phyloP scores from a whole-genome alignment of 2,113 vertebrate species.

The Hylia prasina region DNA sequence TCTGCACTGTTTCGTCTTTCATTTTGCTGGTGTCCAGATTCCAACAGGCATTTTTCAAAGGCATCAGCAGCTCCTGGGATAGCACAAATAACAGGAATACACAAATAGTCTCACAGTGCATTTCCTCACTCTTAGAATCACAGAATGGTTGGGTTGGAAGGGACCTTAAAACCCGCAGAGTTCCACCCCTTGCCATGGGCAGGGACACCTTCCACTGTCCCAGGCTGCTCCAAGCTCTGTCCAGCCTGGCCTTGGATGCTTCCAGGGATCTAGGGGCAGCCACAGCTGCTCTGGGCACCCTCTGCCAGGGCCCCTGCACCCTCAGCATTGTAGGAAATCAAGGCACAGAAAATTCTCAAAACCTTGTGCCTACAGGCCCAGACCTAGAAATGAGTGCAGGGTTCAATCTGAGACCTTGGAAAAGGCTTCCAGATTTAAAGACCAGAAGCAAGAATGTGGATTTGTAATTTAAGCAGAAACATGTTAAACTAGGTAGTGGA shows the following conservation, averaged over 20 bases:
- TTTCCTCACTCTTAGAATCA: background rate
- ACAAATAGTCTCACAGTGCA: accelerated
- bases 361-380: background rate
- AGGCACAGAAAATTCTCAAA: background rate
- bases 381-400: background rate
- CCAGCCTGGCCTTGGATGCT: background rate
- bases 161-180: accelerated
- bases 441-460: background rate
- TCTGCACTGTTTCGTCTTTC: background rate
- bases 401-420: background rate
- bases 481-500: background rate
- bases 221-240: background rate
- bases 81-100: background rate
- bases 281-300: background rate
- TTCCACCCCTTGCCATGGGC: background rate
- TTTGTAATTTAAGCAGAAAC: background rate
- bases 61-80: background rate
- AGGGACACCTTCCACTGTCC: background rate
- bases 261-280: background rate
- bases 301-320: accelerated
- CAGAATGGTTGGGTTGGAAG: background rate
- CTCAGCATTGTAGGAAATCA: background rate
- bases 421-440: background rate
- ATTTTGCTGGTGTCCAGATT: background rate
- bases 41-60: background rate